Evolutionary conservation across 2,113 vertebrate species (phyloP).

Genomic region (Rafetus swinhoei): DNA sequence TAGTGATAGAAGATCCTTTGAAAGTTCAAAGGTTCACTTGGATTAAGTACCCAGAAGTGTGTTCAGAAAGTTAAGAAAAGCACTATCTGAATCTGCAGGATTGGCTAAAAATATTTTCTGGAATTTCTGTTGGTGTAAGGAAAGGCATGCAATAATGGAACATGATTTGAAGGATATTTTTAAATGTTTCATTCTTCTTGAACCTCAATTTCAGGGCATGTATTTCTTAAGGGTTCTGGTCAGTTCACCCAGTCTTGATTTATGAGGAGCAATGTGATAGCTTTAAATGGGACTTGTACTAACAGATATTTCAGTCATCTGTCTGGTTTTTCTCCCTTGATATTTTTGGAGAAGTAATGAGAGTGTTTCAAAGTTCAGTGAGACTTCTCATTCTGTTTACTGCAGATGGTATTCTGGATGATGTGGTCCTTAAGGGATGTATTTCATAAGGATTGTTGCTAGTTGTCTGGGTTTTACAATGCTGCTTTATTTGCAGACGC

Average conservation of each 20-base stretch:
- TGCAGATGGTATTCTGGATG: background rate
- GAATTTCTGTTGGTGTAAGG: background rate
- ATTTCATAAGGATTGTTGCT: background rate
- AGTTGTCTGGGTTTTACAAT: background rate
- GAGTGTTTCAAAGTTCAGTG: background rate
- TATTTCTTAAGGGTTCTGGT: background rate
- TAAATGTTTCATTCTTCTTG: background rate
- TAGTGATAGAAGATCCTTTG: constrained; percentile 18
- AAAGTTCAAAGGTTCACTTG: constrained; percentile 27
- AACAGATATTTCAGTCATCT: background rate
- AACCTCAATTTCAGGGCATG: background rate
- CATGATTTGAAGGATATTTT: background rate
- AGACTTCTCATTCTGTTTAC: background rate
- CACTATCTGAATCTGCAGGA: background rate
- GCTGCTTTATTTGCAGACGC: background rate
- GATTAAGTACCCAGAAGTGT: constrained; percentile 17
- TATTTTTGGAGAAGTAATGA: background rate
- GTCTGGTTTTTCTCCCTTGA: background rate
- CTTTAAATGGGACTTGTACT: background rate
- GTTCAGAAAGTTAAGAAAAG: too few species aligned
- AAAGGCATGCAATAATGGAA: background rate
- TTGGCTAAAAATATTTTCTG: background rate
- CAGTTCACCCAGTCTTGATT: background rate
- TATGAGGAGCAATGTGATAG: background rate
- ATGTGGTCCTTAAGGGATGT: background rate